Evolutionary conservation across 2,888 invertebrate species (phyloP), one percentile per base, ranked within the genome.

Genomic region (Alloplasta piceator): DNA sequence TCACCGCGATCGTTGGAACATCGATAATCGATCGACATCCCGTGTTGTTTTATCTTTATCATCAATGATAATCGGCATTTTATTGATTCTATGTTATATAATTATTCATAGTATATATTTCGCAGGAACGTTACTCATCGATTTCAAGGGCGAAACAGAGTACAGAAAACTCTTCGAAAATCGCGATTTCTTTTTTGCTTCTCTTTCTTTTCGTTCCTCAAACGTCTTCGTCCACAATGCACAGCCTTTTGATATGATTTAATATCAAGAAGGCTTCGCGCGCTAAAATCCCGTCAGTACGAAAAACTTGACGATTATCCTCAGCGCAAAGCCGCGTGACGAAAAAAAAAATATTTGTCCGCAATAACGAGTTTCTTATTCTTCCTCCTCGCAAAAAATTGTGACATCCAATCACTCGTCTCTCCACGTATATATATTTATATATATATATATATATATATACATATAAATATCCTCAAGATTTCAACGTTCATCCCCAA

Each of bases 201-300:
- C 36, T 55, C 39, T 7, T 50, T 60, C 41, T 61, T 52, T 41
- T 26, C 14, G 39, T 41, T 68, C 16, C 67, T 41, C 41, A 67
- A 56, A 55, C 56, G 50, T 73, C 55, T 64, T 71, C 71, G n/a
- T 48, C 56, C 71, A 16, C 61, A 60, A 80, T 72, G 61, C 77
- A 83, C 78, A 84, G 75, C 82, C 78, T 82, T 83, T 71, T 74
- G 79, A 85, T 85, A 83, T 70, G 83, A 84, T 81, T 80, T 70
- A n/a, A n/a, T n/a, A 73, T 72, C 68, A 73, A 77, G 63, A 76
- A 76, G 74, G 63, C 74, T 80, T 56, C 14, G 74, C 77, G 74
- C 14, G 26, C 26, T 26, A 73, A 60, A 43, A 38, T 75, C 12
- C 48, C 48, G n/a, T n/a, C 48, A 12, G n/a, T 48, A 48, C 46